Percentiles rank a stretch among this genome's conserved stretches.
Conservation (phyloP, 2,888 invertebrate species). For the Brassicogethes aeneus region DNA sequence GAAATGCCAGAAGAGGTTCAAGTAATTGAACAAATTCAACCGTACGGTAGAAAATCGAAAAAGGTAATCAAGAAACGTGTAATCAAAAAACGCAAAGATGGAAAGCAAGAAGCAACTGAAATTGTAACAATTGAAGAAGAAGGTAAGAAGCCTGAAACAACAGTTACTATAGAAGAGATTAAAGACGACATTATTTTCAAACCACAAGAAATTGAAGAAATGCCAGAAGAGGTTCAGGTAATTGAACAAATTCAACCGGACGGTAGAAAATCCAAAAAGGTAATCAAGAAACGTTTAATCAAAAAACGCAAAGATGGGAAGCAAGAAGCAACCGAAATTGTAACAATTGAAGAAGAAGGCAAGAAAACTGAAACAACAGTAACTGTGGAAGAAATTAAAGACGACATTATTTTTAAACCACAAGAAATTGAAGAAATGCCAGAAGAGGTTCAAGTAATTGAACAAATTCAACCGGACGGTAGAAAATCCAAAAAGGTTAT, state of each 20-base stretch:
- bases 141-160: slow-evolving; percentile 33
- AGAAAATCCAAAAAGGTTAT: slow-evolving; percentile 21
- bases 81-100: slow-evolving; percentile 37
- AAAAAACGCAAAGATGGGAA: slow-evolving; percentile 29
- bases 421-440: slow-evolving; percentile 28
- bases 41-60: slow-evolving; percentile 16
- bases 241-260: slow-evolving; percentile 17
- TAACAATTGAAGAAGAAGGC: slow-evolving; percentile 29
- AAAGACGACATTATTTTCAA: slow-evolving; percentile 6
- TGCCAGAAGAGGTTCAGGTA: slow-evolving; percentile 23
- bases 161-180: slow-evolving; percentile 23
- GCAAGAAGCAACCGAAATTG: slow-evolving; percentile 38
- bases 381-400: slow-evolving; percentile 9
- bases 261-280: slow-evolving; percentile 25
- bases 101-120: slow-evolving; percentile 35
- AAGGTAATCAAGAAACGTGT: slow-evolving; percentile 29
- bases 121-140: slow-evolving; percentile 40
- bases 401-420: slow-evolving; percentile 11
- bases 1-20: slow-evolving; percentile 25
- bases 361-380: slow-evolving; percentile 36
- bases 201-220: slow-evolving; percentile 21
- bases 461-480: slow-evolving; percentile 33
- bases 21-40: slow-evolving; percentile 19
- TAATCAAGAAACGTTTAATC: slow-evolving; percentile 29
- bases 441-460: slow-evolving; percentile 26